Evolutionary conservation across 2,797 vertebrate species (phyloP).

Genomic region (Champsocephalus gunnari): DNA sequence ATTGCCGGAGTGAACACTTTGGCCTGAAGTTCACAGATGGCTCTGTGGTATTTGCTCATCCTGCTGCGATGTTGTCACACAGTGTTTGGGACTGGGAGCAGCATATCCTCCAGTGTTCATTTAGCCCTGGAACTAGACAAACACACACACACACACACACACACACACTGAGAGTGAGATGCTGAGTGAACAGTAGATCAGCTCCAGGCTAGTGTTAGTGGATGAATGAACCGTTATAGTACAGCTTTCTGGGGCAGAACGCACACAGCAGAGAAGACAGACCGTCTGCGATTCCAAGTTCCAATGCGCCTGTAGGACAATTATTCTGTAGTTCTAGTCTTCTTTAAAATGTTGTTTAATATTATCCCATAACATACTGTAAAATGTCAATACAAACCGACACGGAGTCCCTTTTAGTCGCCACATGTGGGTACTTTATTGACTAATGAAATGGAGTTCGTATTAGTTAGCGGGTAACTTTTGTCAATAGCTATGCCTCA

Average conservation of each 20-base stretch:
- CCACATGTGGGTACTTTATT: too few relatives aligned
- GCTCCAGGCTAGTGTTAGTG: conserved; percentile 59
- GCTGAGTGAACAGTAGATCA: conserved; percentile 55
- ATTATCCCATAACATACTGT: background rate
- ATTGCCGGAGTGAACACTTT: conserved; percentile 37
- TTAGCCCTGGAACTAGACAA: conserved; percentile 8
- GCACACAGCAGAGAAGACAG: conserved; percentile 18
- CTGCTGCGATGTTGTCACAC: conserved; percentile 60
- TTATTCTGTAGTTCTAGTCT: background rate
- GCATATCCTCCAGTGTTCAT: conserved; percentile 47
- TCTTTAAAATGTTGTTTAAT: background rate
- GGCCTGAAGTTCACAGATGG: conserved; percentile 63
- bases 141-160: background rate
- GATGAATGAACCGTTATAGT: conserved; percentile 67
- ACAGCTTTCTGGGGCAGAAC: conserved; percentile 60
- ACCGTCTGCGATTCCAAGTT: conserved; percentile 16
- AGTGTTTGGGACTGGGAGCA: conserved; percentile 53
- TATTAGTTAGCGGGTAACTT: too few relatives aligned
- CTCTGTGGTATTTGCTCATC: conserved; percentile 65
- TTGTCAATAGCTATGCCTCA: too few relatives aligned
- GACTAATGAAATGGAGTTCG: too few relatives aligned
- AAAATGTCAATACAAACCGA: too few relatives aligned
- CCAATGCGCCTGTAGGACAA: conserved; percentile 14
- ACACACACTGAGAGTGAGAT: conserved; percentile 21
- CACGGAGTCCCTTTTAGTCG: too few relatives aligned